phyloP scores from a whole-genome alignment of 30 jellyfish, hydroid and myxozoan species.

The Aurelia aurita region DNA sequence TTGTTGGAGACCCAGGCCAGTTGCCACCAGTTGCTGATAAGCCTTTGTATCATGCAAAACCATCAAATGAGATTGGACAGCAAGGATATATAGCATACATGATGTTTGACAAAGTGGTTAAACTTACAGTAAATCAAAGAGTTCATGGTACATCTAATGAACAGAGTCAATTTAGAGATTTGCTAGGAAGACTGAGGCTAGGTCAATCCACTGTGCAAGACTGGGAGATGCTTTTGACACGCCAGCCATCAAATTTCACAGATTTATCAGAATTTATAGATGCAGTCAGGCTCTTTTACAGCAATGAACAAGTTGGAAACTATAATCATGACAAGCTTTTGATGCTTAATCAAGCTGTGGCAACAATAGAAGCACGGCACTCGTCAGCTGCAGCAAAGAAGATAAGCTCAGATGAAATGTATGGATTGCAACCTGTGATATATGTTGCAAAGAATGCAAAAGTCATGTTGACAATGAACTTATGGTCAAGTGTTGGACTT shows the following conservation, averaged over 20 bases:
- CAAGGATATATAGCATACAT: constrained; percentile 23
- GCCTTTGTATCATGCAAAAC: constrained; percentile 20
- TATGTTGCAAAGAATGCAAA: constrained; percentile 20
- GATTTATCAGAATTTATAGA: background rate
- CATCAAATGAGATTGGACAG: constrained; percentile 11
- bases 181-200: constrained; percentile 16
- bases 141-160: background rate
- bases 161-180: constrained; percentile 1
- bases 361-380: background rate
- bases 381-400: background rate
- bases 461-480: too few species aligned
- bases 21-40: constrained; percentile 36
- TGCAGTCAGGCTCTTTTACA: constrained; percentile 12
- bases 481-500: too few species aligned
- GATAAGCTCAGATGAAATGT: too few species aligned
- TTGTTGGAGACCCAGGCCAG: constrained; percentile 54
- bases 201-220: constrained; percentile 1
- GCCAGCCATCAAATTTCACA: constrained; percentile 1
- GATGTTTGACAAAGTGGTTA: constrained; percentile 28
- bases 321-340: constrained; percentile 2
- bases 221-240: constrained; percentile 13
- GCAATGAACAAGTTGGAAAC: constrained; percentile 4
- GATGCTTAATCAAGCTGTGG: background rate
- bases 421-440: background rate
- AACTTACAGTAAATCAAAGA: constrained; percentile 6